Conservation (phyloP, 1,140 invertebrate species). For the Globodera ellingtonae region DNA sequence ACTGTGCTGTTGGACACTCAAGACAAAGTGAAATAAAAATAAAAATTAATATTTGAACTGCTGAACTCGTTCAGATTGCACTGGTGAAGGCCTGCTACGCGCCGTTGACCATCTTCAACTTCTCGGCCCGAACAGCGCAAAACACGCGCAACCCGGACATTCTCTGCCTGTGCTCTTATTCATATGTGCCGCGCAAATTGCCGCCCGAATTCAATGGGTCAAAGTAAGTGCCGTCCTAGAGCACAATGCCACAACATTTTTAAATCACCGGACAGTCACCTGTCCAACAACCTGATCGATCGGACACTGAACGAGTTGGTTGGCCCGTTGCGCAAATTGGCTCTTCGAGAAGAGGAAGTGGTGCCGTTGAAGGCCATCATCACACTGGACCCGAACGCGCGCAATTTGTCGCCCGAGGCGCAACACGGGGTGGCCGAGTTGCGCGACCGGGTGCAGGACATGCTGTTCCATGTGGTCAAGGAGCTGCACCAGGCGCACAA, state of each 20-base stretch:
- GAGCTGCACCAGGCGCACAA: conserved; percentile 58
- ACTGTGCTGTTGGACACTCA: conserved; percentile 55
- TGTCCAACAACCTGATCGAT: conserved; percentile 64
- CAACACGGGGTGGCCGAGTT: conserved; percentile 56
- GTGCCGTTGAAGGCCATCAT: conserved; percentile 64
- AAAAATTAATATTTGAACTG: neutral
- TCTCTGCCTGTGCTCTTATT: conserved; percentile 58
- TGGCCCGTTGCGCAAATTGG: conserved; percentile 57
- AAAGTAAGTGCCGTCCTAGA: conserved; percentile 50
- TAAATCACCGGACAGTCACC: conserved; percentile 46
- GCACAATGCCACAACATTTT: conserved; percentile 1
- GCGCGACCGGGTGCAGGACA: conserved; percentile 61
- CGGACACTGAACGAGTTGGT: conserved; percentile 63
- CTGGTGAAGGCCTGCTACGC: conserved; percentile 62
- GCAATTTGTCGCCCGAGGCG: conserved; percentile 57
- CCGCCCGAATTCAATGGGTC: conserved; percentile 61
- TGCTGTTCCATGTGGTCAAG: conserved; percentile 65
- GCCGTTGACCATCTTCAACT: conserved; percentile 64
- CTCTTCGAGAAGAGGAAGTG: conserved; percentile 62
- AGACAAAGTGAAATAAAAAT: conserved; percentile 48
- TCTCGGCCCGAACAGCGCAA: conserved; percentile 63
- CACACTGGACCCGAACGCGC: conserved; percentile 64
- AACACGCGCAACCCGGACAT: conserved; percentile 65
- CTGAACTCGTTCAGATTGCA: conserved; percentile 36
- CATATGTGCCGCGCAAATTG: conserved; percentile 59